phyloP scores from a whole-genome alignment of 2,797 vertebrate genomes.

The Chloroceryle amazona region DNA sequence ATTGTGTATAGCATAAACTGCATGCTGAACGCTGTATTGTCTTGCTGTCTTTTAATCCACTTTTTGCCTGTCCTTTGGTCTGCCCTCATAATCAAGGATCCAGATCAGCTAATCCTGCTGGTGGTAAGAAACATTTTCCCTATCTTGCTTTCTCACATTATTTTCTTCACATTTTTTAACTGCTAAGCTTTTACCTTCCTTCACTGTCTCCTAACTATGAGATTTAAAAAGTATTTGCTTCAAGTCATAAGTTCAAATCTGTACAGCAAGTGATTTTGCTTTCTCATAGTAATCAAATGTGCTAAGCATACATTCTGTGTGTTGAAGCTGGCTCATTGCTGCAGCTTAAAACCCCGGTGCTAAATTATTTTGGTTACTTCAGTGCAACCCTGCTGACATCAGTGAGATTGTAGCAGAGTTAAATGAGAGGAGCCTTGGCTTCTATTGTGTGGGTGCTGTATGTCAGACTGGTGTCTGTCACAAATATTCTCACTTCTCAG shows the following conservation, averaged over 20 bases:
- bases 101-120: conserved; percentile 99
- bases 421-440: background rate
- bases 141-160: conserved; percentile 52
- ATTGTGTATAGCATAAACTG: conserved; percentile 73
- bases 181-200: conserved; percentile 32
- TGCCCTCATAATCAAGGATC: conserved; percentile 97
- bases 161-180: conserved; percentile 51
- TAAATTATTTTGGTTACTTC: background rate
- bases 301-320: background rate
- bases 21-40: conserved; percentile 88
- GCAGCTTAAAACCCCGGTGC: background rate
- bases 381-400: background rate
- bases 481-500: background rate
- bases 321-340: background rate
- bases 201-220: conserved; percentile 16
- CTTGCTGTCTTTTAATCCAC: conserved; percentile 85
- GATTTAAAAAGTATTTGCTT: background rate
- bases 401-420: background rate
- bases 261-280: background rate
- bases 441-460: background rate
- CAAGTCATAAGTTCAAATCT: background rate
- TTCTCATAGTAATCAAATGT: background rate
- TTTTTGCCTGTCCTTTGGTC: conserved; percentile 89
- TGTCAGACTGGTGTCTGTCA: background rate
- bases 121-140: conserved; percentile 91